These are phyloP conservation scores for Patiria pectinifera DNA, from an alignment of 53 echinoderm and acorn worm species.

Conservation along the genomic window DNA sequence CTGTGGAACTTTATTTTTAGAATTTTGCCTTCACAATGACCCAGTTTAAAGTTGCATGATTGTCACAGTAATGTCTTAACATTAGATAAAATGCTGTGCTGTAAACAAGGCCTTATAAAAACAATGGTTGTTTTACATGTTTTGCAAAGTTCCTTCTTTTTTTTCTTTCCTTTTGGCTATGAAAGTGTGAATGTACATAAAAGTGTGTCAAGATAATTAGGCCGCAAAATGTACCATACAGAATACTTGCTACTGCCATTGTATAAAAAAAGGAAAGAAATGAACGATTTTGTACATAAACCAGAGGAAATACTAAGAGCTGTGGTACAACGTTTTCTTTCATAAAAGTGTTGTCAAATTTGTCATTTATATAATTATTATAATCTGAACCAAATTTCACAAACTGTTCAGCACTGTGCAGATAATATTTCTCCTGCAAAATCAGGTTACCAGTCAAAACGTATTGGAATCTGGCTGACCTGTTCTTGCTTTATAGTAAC, in stretches of 20 bases:
- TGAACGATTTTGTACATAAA: conserved; percentile 61
- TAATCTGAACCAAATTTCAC: too few species aligned
- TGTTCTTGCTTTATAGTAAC: not conserved
- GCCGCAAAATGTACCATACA: conserved; percentile 45
- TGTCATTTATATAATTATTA: too few species aligned
- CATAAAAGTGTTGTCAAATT: not conserved
- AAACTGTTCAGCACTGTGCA: too few species aligned
- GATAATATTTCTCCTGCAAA: too few species aligned
- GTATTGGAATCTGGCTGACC: not conserved
- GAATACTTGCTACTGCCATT: conserved; percentile 52
- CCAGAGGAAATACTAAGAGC: not conserved
- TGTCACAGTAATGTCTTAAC: too few species aligned
- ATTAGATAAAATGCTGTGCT: conserved; percentile 1
- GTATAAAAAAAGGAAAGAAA: conserved; percentile 58
- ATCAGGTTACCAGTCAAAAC: too few species aligned
- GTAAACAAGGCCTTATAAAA: not conserved
- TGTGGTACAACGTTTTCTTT: not conserved
- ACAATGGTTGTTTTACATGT: not conserved
- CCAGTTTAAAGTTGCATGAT: too few species aligned
- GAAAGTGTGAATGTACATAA: conserved; percentile 43
- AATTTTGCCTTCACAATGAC: too few species aligned
- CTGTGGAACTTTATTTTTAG: too few species aligned
- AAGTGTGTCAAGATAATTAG: conserved; percentile 36
- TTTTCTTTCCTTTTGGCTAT: not conserved
- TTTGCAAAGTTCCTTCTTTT: conserved; percentile 1